Evolutionary conservation across 2,888 invertebrate genomes (phyloP).

Genomic region (Nowickia ferox): DNA sequence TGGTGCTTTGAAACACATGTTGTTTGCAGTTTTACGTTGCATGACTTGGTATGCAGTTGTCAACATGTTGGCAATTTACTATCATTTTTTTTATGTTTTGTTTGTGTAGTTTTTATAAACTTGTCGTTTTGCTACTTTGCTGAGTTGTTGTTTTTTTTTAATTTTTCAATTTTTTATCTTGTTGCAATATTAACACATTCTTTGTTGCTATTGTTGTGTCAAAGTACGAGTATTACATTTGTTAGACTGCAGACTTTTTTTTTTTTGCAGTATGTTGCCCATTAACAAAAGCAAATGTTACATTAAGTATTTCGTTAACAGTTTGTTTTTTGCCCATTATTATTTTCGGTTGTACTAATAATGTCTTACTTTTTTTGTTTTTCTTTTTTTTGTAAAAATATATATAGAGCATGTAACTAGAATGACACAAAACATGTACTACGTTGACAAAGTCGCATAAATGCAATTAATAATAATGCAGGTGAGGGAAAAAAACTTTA

Average conservation of each 20-base stretch:
- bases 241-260: slow-evolving; percentile 29
- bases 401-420: slow-evolving; percentile 68
- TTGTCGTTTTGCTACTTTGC: slow-evolving; percentile 42
- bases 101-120: slow-evolving; percentile 36
- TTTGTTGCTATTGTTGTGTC: slow-evolving; percentile 69
- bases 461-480: slow-evolving; percentile 5
- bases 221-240: slow-evolving; percentile 67
- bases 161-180: slow-evolving; percentile 10
- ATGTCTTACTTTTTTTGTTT: slow-evolving; percentile 56
- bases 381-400: slow-evolving; percentile 25
- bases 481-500: not conserved
- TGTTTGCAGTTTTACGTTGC: slow-evolving; percentile 59
- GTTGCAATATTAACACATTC: slow-evolving; percentile 68
- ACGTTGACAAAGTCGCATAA: slow-evolving; percentile 8
- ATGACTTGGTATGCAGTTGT: slow-evolving; percentile 53
- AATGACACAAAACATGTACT: slow-evolving; percentile 60
- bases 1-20: slow-evolving; percentile 61
- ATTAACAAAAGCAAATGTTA: slow-evolving; percentile 52
- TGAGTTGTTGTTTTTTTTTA: not conserved
- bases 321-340: slow-evolving; percentile 18
- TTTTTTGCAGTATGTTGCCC: not conserved
- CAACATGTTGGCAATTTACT: slow-evolving; percentile 62
- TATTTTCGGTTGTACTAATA: slow-evolving; percentile 33
- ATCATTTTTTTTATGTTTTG: slow-evolving; percentile 32
- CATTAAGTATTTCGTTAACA: slow-evolving; percentile 55